Percentiles rank a stretch among this genome's conserved stretches.
phyloP scores from a whole-genome alignment of 2,113 vertebrate genomes.

The Sceloporus tristichus region DNA sequence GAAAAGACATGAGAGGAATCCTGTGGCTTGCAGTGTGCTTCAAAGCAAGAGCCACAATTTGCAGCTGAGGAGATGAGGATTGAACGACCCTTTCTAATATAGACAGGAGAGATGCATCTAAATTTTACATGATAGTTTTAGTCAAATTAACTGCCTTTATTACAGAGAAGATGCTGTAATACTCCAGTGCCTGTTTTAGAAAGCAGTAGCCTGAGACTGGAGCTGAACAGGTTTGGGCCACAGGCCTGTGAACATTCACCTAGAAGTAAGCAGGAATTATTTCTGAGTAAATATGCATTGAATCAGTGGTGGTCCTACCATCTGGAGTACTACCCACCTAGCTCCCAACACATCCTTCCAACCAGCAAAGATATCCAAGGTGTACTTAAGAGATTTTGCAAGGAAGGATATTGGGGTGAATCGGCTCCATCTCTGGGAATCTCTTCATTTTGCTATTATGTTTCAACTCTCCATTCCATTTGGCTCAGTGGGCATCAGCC shows the following conservation, averaged over 20 bases:
- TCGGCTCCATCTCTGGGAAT: too few species aligned
- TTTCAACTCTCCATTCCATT: too few species aligned
- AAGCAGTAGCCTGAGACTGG: not conserved
- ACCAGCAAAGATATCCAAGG: too few species aligned
- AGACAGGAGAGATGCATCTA: not conserved
- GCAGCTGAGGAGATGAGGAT: conserved; percentile 39
- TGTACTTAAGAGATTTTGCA: too few species aligned
- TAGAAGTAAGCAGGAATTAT: not conserved
- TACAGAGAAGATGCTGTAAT: not conserved
- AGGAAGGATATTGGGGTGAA: too few species aligned
- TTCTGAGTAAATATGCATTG: not conserved
- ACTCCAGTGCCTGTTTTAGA: not conserved
- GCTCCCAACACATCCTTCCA: too few species aligned
- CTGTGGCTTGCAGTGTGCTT: conserved; percentile 28
- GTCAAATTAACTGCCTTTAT: not conserved
- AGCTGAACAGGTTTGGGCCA: not conserved
- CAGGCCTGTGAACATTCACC: not conserved
- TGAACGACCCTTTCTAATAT: not conserved
- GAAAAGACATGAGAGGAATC: conserved; percentile 3
- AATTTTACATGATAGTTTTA: not conserved
- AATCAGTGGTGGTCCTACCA: too few species aligned
- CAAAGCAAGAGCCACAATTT: conserved; percentile 42
- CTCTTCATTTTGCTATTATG: too few species aligned
- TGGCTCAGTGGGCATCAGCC: too few species aligned
- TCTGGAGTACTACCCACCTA: too few species aligned